Conservation (phyloP, 2,113 vertebrate species). For the Psophia crepitans region DNA sequence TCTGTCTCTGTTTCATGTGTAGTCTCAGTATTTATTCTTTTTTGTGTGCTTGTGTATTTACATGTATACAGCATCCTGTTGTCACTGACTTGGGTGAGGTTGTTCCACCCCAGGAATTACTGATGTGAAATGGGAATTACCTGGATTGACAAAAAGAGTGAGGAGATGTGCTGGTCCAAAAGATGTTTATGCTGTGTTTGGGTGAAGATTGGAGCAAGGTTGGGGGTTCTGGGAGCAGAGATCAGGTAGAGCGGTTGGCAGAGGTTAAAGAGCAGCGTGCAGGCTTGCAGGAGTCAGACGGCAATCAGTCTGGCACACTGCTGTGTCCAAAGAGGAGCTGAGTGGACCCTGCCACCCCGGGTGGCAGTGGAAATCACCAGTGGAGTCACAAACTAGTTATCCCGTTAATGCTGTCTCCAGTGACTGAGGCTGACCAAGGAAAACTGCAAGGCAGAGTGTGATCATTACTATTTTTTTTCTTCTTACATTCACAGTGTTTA, state of each 20-base stretch:
- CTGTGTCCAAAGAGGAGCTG: neutral
- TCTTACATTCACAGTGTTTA: neutral
- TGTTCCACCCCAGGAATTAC: neutral
- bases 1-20: neutral
- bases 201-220: accelerated
- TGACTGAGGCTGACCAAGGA: neutral
- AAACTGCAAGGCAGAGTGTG: neutral
- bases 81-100: neutral
- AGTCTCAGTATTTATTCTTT: neutral
- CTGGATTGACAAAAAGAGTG: no score
- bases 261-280: neutral
- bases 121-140: neutral
- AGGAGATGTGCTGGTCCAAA: neutral
- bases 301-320: neutral
- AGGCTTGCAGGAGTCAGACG: neutral
- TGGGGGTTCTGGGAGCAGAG: neutral
- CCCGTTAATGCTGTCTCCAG: neutral
- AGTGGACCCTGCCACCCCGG: accelerated
- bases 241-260: accelerated
- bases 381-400: neutral
- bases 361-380: neutral
- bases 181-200: neutral
- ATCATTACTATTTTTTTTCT: neutral
- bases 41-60: accelerated
- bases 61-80: accelerated